Evolutionary conservation across 1,140 invertebrate genomes (phyloP).

Genomic region (Cardiocondyla obscurior): DNA sequence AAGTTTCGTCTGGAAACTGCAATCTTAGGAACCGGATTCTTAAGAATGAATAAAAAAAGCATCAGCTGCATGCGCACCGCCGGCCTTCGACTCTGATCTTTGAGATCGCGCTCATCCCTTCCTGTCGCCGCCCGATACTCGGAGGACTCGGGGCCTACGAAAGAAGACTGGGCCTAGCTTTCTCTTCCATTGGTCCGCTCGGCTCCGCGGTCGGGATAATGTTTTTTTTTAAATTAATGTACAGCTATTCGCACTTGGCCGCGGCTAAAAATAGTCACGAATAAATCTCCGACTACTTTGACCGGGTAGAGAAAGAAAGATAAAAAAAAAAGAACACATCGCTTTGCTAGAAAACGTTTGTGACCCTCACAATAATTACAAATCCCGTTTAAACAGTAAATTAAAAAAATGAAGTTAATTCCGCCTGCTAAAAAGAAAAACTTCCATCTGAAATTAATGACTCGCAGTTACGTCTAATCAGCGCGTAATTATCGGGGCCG

Average conservation of each 20-base stretch:
- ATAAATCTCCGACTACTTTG: background rate
- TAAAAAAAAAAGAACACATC: background rate
- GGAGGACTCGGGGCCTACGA: constrained; percentile 61
- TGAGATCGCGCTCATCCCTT: constrained; percentile 52
- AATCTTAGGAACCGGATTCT: constrained; percentile 29
- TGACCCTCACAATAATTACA: background rate
- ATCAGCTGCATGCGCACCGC: constrained; percentile 34
- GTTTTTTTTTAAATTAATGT: constrained; percentile 54
- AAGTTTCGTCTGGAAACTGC: constrained; percentile 26
- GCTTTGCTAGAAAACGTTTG: background rate
- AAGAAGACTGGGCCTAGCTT: constrained; percentile 69
- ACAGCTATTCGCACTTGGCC: background rate
- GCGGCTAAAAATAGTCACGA: background rate
- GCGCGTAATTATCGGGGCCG: no score
- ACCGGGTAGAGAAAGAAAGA: background rate
- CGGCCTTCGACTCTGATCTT: constrained; percentile 44
- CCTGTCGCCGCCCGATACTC: constrained; percentile 33
- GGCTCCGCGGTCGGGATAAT: constrained; percentile 38
- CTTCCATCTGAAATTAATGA: no score
- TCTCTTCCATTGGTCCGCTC: constrained; percentile 66
- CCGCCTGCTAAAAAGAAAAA: no score
- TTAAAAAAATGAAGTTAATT: background rate
- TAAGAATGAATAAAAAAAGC: constrained; percentile 18
- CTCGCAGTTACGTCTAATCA: no score
- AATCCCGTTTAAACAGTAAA: background rate